These are phyloP conservation scores for Aptenodytes forsteri DNA, from an alignment of 2,113 vertebrate species.

Conservation along the genomic window DNA sequence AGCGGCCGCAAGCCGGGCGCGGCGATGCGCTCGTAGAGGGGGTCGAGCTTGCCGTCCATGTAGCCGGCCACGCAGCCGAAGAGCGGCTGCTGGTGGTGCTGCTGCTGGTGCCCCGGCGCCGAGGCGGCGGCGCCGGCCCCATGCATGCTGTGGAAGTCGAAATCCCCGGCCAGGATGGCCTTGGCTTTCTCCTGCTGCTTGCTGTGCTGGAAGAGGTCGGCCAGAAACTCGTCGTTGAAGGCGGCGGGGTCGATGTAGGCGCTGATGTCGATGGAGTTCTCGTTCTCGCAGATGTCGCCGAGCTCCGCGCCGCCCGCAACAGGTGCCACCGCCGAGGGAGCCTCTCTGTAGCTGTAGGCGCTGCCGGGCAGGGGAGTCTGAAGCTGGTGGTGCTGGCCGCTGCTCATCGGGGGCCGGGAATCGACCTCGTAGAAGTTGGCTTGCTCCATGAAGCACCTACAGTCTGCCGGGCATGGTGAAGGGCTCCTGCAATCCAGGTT, in stretches of 20 bases:
- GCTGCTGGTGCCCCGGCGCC: slow-evolving; percentile 63
- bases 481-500: slow-evolving; percentile 88
- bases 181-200: slow-evolving; percentile 88
- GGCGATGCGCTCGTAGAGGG: slow-evolving; percentile 84
- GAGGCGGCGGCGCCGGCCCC: slow-evolving; percentile 44
- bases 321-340: slow-evolving; percentile 76
- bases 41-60: slow-evolving; percentile 88
- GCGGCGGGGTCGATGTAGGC: slow-evolving; percentile 96
- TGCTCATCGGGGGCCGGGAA: slow-evolving; percentile 88
- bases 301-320: slow-evolving; percentile 79
- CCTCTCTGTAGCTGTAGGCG: slow-evolving; percentile 78
- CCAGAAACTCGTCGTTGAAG: slow-evolving; percentile 99
- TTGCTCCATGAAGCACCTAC: slow-evolving; percentile 94
- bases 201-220: slow-evolving; percentile 94
- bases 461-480: slow-evolving; percentile 87
- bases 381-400: slow-evolving; percentile 74
- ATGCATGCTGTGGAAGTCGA: slow-evolving; percentile 81
- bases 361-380: slow-evolving; percentile 77
- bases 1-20: slow-evolving; percentile 84
- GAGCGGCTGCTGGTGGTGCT: slow-evolving; percentile 58
- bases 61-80: slow-evolving; percentile 85
- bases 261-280: slow-evolving; percentile 97
- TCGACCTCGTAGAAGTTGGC: slow-evolving; percentile 96
- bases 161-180: slow-evolving; percentile 82
- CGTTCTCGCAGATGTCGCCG: slow-evolving; percentile 93